Evolutionary conservation across 2,113 vertebrate species (phyloP), one percentile per base, ranked within the genome.

Genomic region (Tetraodon nigroviridis): DNA sequence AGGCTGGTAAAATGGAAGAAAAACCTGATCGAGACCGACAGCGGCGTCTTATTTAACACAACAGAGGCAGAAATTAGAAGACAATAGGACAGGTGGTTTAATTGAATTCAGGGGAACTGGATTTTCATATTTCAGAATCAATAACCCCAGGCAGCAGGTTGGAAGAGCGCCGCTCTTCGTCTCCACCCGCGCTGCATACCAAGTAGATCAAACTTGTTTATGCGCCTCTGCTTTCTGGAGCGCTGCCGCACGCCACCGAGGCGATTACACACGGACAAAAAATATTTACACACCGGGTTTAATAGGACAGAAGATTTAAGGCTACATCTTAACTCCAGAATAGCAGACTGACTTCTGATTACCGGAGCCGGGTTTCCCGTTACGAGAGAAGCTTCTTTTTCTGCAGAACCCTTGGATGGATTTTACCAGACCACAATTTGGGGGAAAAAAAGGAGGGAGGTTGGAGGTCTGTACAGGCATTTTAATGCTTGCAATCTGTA

Each of bases 191-290:
- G 29, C 41, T 7, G 37, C 24, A 21, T 55, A 60, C 51, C 0
- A 74, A 82, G 80, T 74, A 75, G 32, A 59, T 42, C 58, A 11
- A 20, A 0, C 37, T 67, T 47, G 67, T 78, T 80, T 71, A 41
- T 60, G 66, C 74, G 56, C 51, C 50, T 3, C 2, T 41, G 74
- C 47, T 67, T 63, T 47, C 64, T 40, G 62, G 73, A 58, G 71
- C 17, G 61, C 51, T 7, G 56, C 71, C 18, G 66, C 60, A 50
- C 27, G 59, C 73, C 69, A 81, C 79, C 78, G 72, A 48, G 51
- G 69, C 75, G 67, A 74, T 78, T 78, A 67, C 69, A 16, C 42
- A 15, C 40, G 5, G 24, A 27, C 3, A 27, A 27, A 27, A 27
- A 27, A 3, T 6, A 27, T 27, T 27, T 27, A 27, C 24, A 27